Conservation (phyloP, 2,888 invertebrate genomes). For the Cheilosia vernalis region DNA sequence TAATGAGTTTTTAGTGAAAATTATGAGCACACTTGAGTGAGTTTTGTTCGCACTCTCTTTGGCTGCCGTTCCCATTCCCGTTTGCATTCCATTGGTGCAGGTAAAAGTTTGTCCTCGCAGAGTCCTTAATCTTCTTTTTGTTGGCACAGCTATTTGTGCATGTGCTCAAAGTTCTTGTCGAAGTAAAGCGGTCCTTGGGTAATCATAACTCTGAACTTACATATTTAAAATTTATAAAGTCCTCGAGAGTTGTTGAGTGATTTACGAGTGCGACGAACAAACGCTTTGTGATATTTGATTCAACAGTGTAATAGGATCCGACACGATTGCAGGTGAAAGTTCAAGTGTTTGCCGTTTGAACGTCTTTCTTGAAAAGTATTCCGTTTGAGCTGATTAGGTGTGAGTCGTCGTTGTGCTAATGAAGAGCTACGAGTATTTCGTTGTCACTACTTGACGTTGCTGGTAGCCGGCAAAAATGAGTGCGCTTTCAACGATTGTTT, state of each 20-base stretch:
- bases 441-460: background rate
- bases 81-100: conserved; percentile 13
- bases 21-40: conserved; percentile 69
- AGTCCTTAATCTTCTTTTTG: conserved; percentile 50
- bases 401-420: background rate
- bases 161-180: conserved; percentile 33
- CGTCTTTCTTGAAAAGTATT: conserved; percentile 25
- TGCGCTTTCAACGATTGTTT: too few relatives aligned
- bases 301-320: conserved; percentile 24
- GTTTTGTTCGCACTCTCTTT: conserved; percentile 25
- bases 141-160: conserved; percentile 36
- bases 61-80: background rate
- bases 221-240: conserved; percentile 54
- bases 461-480: background rate
- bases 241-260: conserved; percentile 44
- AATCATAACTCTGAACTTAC: conserved; percentile 58
- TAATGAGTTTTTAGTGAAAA: conserved; percentile 67
- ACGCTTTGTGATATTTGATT: conserved; percentile 39
- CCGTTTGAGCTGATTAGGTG: conserved; percentile 10
- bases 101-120: conserved; percentile 35
- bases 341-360: conserved; percentile 28
- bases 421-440: background rate
- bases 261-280: conserved; percentile 28
- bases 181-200: conserved; percentile 27
- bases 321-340: conserved; percentile 31